Evolutionary conservation across 2,797 vertebrate species (phyloP), one percentile per base, ranked within the genome.

Genomic region (Sus cebifrons): DNA sequence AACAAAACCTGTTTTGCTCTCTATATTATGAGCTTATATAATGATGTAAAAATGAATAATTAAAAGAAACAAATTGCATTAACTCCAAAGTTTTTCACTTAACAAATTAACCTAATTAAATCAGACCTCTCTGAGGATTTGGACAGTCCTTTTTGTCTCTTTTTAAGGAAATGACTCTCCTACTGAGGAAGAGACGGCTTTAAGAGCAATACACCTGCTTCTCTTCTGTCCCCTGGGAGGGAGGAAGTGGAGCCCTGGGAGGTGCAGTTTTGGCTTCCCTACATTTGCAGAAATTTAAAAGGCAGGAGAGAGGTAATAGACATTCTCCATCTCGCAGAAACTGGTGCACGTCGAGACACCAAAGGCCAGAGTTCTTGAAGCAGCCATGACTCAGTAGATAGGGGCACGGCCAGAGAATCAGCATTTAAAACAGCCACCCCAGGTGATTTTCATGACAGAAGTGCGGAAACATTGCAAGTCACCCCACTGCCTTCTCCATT

Each of bases 51-150:
- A 25, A 89, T 92, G 64, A 93, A 90, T 86, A 86, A 92, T 94
- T 90, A 68, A 94, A 85, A 74, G 52, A 73, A 94, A 36, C 17
- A 75, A 77, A 71, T 25, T 44, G 2, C 15, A 65, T 70, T 65
- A 15, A 91, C 67, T 29, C 77, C 77, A 85, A 58, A 67, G 25
- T 29, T 87, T 93, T 94, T 91, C 27, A 56, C 82, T 74, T 94
- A 89, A 94, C 40, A 88, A 94, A 96, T 74, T 36, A 68, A 17
- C 78, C 67, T 78, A 78, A 94, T 96, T 91, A 91, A 82, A 85
- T 56, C 84, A 56, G 56, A 12, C 23, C 86, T 81, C 77, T 73
- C 83, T 16, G 6, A 27, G 54, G 60, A 64, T 68, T 52, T 60
- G n/a, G 36, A 32, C 15, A 54, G 56, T 58, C 67, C 20, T 91